Percentiles rank a stretch among this genome's conserved stretches.
Evolutionary conservation across 2,797 vertebrate species (phyloP).

Genomic region (Stomatorhinus walkeri): DNA sequence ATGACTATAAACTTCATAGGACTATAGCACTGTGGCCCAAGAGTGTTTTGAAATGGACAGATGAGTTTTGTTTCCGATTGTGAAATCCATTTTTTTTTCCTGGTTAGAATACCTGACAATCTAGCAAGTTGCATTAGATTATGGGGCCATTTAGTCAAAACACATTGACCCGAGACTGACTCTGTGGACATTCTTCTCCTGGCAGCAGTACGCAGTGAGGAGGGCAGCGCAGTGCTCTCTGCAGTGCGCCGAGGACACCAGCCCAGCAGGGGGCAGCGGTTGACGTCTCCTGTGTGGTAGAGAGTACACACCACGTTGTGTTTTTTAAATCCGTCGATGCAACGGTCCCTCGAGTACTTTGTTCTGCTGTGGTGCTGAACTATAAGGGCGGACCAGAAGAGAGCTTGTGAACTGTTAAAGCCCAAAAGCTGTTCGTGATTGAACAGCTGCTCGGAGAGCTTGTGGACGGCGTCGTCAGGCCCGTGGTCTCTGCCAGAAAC

Average conservation of each 20-base stretch:
- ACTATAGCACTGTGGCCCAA: neutral
- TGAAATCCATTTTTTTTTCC: neutral
- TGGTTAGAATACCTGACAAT: neutral
- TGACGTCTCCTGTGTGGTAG: neutral
- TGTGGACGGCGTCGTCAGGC: neutral
- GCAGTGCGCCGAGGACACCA: neutral
- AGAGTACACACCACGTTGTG: neutral
- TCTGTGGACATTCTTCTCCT: neutral
- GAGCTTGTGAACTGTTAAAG: neutral
- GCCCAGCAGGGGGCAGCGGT: neutral
- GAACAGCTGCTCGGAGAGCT: neutral
- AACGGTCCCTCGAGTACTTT: neutral
- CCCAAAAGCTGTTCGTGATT: neutral
- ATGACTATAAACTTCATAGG: neutral
- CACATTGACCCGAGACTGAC: neutral
- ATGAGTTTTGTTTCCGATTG: neutral
- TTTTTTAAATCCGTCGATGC: neutral
- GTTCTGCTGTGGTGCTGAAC: neutral
- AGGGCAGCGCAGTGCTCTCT: neutral
- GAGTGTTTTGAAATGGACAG: neutral
- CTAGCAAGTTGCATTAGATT: neutral
- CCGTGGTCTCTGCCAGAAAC: neutral
- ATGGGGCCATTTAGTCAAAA: neutral
- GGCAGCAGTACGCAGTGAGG: neutral
- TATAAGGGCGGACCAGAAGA: neutral